These are phyloP conservation scores for Didymodactylos carnosus DNA, from an alignment of 2,888 invertebrate genomes.

Conservation along the genomic window DNA sequence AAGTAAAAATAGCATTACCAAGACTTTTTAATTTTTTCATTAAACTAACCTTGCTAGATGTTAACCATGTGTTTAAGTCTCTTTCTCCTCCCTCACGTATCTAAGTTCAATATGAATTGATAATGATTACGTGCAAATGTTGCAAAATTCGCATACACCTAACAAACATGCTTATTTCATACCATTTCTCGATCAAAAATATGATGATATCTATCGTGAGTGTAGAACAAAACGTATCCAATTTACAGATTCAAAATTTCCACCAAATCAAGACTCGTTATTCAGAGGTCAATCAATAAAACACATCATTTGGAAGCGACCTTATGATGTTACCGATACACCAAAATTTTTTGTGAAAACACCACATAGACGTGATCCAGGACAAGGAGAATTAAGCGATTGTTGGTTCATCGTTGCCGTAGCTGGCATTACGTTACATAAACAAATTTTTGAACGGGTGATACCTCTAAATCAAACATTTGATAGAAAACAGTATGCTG, in stretches of 20 bases:
- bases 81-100: too few relatives aligned
- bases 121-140: too few relatives aligned
- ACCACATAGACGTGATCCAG: conserved; percentile 80
- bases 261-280: not conserved
- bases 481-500: conserved; percentile 49
- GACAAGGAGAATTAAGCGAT: conserved; percentile 73
- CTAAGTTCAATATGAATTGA: too few relatives aligned
- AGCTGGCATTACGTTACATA: conserved; percentile 63
- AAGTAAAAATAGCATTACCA: too few relatives aligned
- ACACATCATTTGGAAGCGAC: not conserved
- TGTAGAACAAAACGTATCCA: not conserved
- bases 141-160: too few relatives aligned
- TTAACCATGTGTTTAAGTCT: too few relatives aligned
- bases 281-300: not conserved
- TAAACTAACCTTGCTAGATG: too few relatives aligned
- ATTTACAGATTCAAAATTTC: not conserved
- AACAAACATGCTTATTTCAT: not conserved
- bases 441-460: conserved; percentile 70
- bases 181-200: not conserved
- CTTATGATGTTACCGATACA: not conserved
- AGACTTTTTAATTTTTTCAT: too few relatives aligned
- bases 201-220: not conserved
- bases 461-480: conserved; percentile 87
- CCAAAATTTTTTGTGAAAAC: conserved; percentile 44
- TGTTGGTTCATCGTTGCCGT: conserved; percentile 88